Percentiles rank a stretch among this genome's conserved stretches.
phyloP scores from a whole-genome alignment of 2,888 invertebrate genomes.

The Hecatera dysodea region DNA sequence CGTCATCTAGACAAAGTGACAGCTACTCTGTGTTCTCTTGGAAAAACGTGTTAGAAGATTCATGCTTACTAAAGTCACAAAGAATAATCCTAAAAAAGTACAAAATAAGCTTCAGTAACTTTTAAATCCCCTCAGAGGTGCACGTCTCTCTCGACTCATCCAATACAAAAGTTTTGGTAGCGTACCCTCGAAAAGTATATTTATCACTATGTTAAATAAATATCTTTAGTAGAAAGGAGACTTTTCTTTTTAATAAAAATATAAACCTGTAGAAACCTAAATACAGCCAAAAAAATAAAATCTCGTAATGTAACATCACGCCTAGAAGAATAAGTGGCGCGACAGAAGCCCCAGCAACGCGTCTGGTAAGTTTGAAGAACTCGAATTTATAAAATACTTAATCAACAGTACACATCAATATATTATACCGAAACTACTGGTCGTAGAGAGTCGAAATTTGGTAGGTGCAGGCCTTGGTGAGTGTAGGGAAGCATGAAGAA shows the following conservation, averaged over 20 bases:
- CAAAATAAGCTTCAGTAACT: constrained; percentile 36
- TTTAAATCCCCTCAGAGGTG: constrained; percentile 47
- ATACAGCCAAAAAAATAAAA: too few relatives aligned
- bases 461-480: too few relatives aligned
- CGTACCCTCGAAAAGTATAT: not conserved
- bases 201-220: constrained; percentile 2
- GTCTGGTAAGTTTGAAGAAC: too few relatives aligned
- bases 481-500: too few relatives aligned
- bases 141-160: constrained; percentile 26
- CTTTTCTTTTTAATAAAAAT: not conserved
- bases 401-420: too few relatives aligned
- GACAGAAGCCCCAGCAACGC: too few relatives aligned
- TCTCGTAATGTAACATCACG: too few relatives aligned
- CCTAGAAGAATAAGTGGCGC: too few relatives aligned
- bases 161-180: constrained; percentile 32
- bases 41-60: not conserved
- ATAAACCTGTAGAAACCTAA: too few relatives aligned
- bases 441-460: too few relatives aligned
- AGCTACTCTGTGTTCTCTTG: not conserved
- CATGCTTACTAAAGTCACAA: constrained; percentile 12
- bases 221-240: not conserved
- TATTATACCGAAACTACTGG: too few relatives aligned
- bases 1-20: not conserved
- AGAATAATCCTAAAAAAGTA: constrained; percentile 24
- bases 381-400: too few relatives aligned